Evolutionary conservation across 2,888 invertebrate species (phyloP), one percentile per base, ranked within the genome.

Genomic region (Aethes cnicana): DNA sequence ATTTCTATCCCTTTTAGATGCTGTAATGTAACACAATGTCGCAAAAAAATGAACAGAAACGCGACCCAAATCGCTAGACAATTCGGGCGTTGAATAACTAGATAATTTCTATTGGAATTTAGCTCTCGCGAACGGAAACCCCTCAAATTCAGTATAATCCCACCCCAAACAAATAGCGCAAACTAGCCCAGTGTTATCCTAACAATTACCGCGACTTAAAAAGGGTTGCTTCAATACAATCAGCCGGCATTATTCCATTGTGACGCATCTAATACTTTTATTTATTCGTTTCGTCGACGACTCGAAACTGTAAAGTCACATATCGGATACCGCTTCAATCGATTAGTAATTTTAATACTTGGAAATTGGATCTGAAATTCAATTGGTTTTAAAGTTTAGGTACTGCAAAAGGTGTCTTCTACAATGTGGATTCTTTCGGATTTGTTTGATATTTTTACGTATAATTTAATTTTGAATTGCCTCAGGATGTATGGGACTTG

Each of bases 141-240:
- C 48, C 41, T 39, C 39, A 43, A 56, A 21, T 18, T 41, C 44
- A 20, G 32, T 28, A 37, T 43, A 53, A 49, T 47, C 47, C 44
- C 23, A 54, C 57, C 50, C 53, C 55, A 49, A 33, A 49, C 57
- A 53, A 57, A 50, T 35, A 56, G 37, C 43, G 9, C 33, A 41
- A 50, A 50, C 55, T 56, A 55, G 52, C 53, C 44, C 46, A 55
- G 56, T 66, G 71, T 72, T 69, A 69, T 69, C 67, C 68, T 64
- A 58, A 74, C 70, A 73, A 74, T 75, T 70, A 74, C 66, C 56
- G 61, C 60, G 61, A 55, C 54, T 67, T 68, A 68, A 53, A 54
- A 72, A 69, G 73, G 74, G 71, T 70, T 41, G 54, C 43, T 48
- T 54, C 63, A 61, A 63, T 62, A 58, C 58, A 56, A 59, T 60